Evolutionary conservation across 2,113 vertebrate species (phyloP).

Genomic region (Charina bottae): DNA sequence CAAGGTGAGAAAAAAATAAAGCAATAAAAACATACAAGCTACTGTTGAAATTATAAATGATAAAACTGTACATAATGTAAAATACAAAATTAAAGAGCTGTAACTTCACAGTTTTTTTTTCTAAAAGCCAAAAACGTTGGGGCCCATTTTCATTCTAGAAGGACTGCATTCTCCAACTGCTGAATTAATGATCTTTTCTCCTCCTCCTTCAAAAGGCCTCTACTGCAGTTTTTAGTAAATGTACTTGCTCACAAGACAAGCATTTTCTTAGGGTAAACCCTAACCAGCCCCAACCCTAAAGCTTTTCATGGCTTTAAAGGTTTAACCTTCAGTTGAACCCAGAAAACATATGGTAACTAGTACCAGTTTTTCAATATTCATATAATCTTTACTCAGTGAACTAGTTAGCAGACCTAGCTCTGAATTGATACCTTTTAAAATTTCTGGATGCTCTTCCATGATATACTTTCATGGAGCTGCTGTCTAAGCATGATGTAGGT

Average conservation of each 20-base stretch:
- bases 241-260: not conserved
- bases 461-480: not conserved
- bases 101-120: not conserved
- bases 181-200: not conserved
- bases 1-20: not conserved
- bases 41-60: not conserved
- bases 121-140: not conserved
- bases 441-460: not conserved
- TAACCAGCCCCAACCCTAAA: not conserved
- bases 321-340: not conserved
- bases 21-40: not conserved
- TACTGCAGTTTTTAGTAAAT: not conserved
- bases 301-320: not conserved
- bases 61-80: not conserved
- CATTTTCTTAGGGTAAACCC: not conserved
- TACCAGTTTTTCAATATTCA: not conserved
- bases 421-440: not conserved
- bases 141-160: not conserved
- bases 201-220: not conserved
- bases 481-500: not conserved
- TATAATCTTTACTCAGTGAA: not conserved
- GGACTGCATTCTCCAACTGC: not conserved
- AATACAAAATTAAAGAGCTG: not conserved
- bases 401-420: not conserved
- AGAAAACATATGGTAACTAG: not conserved